These are phyloP conservation scores for Montifringilla adamsi DNA, from an alignment of 2,113 vertebrate genomes.

Conservation along the genomic window DNA sequence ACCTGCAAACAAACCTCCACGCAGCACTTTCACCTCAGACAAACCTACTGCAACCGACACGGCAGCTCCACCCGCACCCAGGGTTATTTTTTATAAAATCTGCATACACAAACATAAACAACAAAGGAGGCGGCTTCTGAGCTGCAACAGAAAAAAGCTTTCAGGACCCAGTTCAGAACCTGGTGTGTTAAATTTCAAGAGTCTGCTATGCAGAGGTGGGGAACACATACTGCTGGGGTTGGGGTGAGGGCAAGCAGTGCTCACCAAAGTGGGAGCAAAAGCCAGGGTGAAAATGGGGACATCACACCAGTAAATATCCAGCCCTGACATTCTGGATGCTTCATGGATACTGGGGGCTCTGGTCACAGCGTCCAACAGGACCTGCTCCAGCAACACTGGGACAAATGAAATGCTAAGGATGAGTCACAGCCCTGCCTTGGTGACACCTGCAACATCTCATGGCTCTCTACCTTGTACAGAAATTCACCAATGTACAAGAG, in stretches of 20 bases:
- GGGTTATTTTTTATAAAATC: not conserved
- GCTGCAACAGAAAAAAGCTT: too few relatives aligned
- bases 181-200: accelerated
- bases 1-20: not conserved
- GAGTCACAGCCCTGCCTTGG: not conserved
- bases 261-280: accelerated
- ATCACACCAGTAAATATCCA: not conserved
- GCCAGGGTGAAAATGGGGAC: not conserved
- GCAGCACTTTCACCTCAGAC: not conserved
- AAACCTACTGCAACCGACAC: not conserved
- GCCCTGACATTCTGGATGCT: not conserved
- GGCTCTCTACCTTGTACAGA: accelerated
- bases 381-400: not conserved
- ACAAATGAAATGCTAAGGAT: accelerated
- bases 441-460: not conserved
- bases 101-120: not conserved
- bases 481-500: not conserved
- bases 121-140: not conserved
- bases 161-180: not conserved
- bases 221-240: accelerated
- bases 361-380: accelerated
- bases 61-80: not conserved
- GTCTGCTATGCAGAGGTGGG: accelerated
- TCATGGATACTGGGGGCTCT: not conserved
- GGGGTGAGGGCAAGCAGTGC: not conserved